Base-by-base conservation (phyloP, 2,797 vertebrate species). In the Pantherophis vulpinus region DNA sequence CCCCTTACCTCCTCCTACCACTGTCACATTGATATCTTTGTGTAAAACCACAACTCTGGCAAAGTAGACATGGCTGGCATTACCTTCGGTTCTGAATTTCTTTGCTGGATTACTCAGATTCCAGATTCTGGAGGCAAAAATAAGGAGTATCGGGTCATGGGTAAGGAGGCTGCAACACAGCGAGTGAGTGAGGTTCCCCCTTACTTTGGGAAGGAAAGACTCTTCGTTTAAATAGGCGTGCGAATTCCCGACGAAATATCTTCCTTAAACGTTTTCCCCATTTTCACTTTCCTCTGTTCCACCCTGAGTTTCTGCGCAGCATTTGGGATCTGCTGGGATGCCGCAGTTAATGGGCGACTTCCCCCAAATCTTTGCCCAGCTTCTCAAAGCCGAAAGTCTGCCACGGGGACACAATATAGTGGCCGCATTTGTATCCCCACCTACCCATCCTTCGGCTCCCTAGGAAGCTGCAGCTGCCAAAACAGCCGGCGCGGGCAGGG, bases 41-140 rank as follows among this genome's bases (percentile, higher is more conserved):
- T 99, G 99, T 94, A 99, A 97, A 37, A 99, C 99, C 86, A 99
- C 99, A 1, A 99, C 99, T 7, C 99, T 99, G 0, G 98, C 99
- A 93, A 99, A 97, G 97, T 99, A 99, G 94, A 99, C 97, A 96
- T 99, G 99, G 91, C 98, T 98, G 12, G 99, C 99, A 14, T 99
- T 99, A 4, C 99, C 99, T 97, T 99, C 99, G 59, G 99, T 99
- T 97, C 99, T 99, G 97, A 99, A 99, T 97, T 99, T 99, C 98
- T 99, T 99, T 54, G 99, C 98, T 86, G 99, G 12, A 55, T 55
- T 55, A 55, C 11, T 55, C 54, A 55, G 99, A 96, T 99, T 99
- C 95, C 99, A 98, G 94, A 99, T 99, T 97, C 99, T 99, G 90
- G 55, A n/a, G 90, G 47, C 2, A 95, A 60, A 0, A n/a, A 95